Evolutionary conservation across 2,888 invertebrate species (phyloP).

Genomic region (Galeruca laticollis): DNA sequence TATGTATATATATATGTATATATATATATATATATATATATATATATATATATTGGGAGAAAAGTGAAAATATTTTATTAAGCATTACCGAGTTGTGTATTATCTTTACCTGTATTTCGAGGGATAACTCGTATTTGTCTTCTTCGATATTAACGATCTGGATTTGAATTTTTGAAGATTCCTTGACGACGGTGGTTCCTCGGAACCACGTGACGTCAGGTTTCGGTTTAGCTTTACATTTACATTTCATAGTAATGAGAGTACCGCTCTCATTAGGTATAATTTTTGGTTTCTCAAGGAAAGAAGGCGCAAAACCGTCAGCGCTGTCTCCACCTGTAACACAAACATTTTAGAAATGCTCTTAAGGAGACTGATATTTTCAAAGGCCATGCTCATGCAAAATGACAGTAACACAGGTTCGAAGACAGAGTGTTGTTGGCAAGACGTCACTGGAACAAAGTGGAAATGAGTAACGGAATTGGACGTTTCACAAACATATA

Average conservation of each 20-base stretch:
- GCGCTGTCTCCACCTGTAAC: slow-evolving; percentile 89
- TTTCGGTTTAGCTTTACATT: slow-evolving; percentile 94
- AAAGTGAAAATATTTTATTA: no score
- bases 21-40: no score
- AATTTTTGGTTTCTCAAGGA: slow-evolving; percentile 98
- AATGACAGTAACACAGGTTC: slow-evolving; percentile 58
- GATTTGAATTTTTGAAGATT: slow-evolving; percentile 87
- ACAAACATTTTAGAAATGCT: slow-evolving; percentile 56
- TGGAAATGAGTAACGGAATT: slow-evolving; percentile 58
- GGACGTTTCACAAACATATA: slow-evolving; percentile 59
- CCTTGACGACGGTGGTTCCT: slow-evolving; percentile 86
- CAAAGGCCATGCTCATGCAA: slow-evolving; percentile 67
- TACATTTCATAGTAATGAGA: slow-evolving; percentile 96
- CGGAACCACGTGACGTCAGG: slow-evolving; percentile 96
- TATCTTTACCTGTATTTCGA: slow-evolving; percentile 79
- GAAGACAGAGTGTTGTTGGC: slow-evolving; percentile 52
- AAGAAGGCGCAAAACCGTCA: slow-evolving; percentile 94
- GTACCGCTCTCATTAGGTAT: slow-evolving; percentile 98
- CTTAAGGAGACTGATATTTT: slow-evolving; percentile 55
- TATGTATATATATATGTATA: no score
- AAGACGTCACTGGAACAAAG: slow-evolving; percentile 59
- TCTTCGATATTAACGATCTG: slow-evolving; percentile 82
- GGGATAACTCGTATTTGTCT: slow-evolving; percentile 87
- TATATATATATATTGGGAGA: no score
- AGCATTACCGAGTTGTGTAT: neutral